phyloP scores from a whole-genome alignment of 2,888 invertebrate species.

The Pristionchus japonicus region DNA sequence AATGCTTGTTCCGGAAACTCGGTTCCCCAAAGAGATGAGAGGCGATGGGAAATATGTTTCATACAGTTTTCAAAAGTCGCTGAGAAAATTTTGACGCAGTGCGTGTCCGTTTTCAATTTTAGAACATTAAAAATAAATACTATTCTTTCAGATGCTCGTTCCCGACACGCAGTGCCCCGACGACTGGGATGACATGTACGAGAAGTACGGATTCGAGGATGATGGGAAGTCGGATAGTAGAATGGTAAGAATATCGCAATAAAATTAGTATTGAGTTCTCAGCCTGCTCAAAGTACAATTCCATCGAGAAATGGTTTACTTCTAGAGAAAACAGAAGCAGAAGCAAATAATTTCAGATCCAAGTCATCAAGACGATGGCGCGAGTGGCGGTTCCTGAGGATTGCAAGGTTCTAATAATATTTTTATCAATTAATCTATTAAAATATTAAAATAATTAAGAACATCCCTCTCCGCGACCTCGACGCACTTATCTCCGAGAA shows the following conservation, averaged over 20 bases:
- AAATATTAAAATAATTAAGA: neutral
- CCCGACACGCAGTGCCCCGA: neutral
- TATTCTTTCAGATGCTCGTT: constrained; percentile 2
- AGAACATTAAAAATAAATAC: no score
- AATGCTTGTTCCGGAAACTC: constrained; percentile 4
- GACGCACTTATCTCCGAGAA: constrained; percentile 31
- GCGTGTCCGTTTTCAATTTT: neutral
- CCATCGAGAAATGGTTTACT: no score
- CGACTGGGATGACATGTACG: constrained; percentile 37
- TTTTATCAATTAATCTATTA: no score
- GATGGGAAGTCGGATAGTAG: neutral
- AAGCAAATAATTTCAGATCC: neutral
- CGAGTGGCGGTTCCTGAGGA: neutral
- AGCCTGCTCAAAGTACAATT: no score
- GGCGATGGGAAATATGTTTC: no score
- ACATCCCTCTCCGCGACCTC: neutral
- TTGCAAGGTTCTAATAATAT: constrained; percentile 24
- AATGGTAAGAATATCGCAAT: neutral
- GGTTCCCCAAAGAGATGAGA: no score
- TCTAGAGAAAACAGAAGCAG: no score
- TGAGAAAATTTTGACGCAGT: no score
- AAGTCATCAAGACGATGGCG: neutral
- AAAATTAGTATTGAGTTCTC: neutral
- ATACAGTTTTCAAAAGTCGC: no score
- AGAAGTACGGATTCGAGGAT: constrained; percentile 24